phyloP scores from a whole-genome alignment of 2,888 invertebrate genomes.

The Drosophila rellima region DNA sequence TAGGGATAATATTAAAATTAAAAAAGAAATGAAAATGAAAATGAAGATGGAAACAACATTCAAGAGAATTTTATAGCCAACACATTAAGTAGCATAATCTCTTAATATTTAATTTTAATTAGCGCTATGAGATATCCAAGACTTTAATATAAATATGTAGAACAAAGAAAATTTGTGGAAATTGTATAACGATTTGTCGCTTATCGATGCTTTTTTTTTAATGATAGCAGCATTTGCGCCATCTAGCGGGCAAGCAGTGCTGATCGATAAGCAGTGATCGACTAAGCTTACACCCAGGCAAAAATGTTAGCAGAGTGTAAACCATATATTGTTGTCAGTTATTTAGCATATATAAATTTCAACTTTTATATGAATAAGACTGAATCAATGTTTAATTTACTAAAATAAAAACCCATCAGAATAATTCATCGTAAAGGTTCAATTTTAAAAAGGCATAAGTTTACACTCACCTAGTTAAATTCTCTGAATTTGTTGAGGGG shows the following conservation, averaged over 20 bases:
- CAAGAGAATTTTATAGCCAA: neutral
- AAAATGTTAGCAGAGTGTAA: neutral
- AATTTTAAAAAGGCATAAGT: too few species aligned
- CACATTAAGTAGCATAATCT: slow-evolving; percentile 21
- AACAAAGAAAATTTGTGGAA: neutral
- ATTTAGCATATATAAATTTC: too few species aligned
- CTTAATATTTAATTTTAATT: slow-evolving; percentile 36
- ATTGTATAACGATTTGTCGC: neutral
- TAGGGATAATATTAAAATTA: slow-evolving; percentile 15
- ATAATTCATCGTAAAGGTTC: too few species aligned
- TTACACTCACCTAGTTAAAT: too few species aligned
- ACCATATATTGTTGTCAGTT: too few species aligned
- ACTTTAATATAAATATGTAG: neutral
- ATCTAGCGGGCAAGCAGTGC: neutral
- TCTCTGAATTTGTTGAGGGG: too few species aligned
- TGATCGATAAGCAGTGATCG: neutral
- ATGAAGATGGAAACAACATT: slow-evolving; percentile 4
- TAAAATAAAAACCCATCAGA: too few species aligned
- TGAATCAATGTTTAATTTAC: too few species aligned
- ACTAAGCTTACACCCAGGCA: neutral
- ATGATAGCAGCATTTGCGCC: neutral
- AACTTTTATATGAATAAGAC: too few species aligned
- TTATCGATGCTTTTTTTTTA: neutral
- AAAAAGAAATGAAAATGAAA: neutral
- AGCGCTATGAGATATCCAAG: neutral